Base-by-base conservation (phyloP, 2,888 invertebrate species). In the Epiblema foenella region DNA sequence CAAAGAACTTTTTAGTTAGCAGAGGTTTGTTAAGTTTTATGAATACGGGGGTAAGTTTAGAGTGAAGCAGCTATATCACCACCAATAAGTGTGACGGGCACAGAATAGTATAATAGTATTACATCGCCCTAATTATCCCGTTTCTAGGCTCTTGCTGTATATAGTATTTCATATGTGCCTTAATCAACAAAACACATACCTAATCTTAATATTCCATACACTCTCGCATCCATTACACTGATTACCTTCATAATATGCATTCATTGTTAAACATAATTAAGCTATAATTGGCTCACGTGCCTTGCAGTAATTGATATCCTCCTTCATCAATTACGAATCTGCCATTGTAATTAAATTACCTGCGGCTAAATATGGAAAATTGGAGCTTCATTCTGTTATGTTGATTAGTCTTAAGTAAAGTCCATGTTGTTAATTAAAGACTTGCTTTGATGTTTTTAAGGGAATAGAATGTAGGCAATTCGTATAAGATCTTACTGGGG, bases 261-360 rank as follows among this genome's bases (percentile, higher is more conserved):
- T 54, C 17, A 24, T 57, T 46, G 39, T 8, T 56, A 57, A 29
- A 57, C 57, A 46, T 33, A 57, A 66, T 66, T 46, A 66, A 46
- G n/a, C 46, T 17, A 46, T 46, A 66, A 66, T 64, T 54, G 52
- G 64, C 39, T 49, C 60, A 54, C 29, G 56, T 64, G 52, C 54
- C 64, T 64, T 39, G 37, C n/a, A 18, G 46, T 62, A 64, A 64
- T 64, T 54, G 64, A 64, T 64, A 64, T 64, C 39, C 54, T 52
- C 39, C 54, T 37, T 52, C 39, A 51, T 33, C 54, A 64, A 64
- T 64, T 52, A 52, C 5, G 20, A 56, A 56, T n/a, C 54, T 24
- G 54, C 54, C 56, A 56, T 64, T 64, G 54, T 64, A 54, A 64
- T 64, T 64, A 54, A 64, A 64, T 63, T 63, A 49, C 33, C 63